Conservation (phyloP, 2,888 invertebrate genomes). For the Drosophila eohydei region DNA sequence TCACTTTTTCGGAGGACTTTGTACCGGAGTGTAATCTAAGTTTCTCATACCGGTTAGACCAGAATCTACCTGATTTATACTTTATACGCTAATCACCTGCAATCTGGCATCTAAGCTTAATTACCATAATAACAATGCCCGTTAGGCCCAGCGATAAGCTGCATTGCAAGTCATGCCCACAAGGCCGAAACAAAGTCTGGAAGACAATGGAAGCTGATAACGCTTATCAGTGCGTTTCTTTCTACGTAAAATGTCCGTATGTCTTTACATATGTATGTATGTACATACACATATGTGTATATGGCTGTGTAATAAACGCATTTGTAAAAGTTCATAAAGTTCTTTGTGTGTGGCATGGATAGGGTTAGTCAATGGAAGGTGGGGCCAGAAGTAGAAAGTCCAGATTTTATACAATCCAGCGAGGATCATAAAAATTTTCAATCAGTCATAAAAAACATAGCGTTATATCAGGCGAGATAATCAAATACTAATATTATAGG, state of each 20-base stretch:
- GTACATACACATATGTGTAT: background rate
- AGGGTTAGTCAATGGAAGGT: background rate
- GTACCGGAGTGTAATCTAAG: conserved; percentile 10
- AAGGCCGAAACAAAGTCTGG: conserved; percentile 33
- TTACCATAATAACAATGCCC: conserved; percentile 22
- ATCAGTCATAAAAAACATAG: background rate
- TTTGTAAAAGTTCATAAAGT: background rate
- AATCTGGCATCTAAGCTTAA: conserved; percentile 17
- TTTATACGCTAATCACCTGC: conserved; percentile 3
- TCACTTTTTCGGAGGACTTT: conserved; percentile 20
- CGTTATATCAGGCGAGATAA: background rate
- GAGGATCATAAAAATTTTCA: background rate
- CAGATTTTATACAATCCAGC: background rate
- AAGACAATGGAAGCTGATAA: conserved; percentile 39
- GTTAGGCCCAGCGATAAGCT: conserved; percentile 21
- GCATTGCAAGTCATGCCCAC: conserved; percentile 50
- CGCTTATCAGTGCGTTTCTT: conserved; percentile 31
- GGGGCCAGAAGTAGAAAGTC: too few species aligned
- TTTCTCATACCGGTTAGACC: conserved; percentile 19
- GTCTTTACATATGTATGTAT: background rate
- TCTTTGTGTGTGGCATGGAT: background rate
- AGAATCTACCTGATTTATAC: conserved; percentile 4
- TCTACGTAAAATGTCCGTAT: too few species aligned
- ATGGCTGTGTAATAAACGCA: background rate
- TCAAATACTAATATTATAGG: background rate